These are phyloP conservation scores for Dynastes hyllus DNA, from an alignment of 2,888 invertebrate genomes.

Conservation along the genomic window DNA sequence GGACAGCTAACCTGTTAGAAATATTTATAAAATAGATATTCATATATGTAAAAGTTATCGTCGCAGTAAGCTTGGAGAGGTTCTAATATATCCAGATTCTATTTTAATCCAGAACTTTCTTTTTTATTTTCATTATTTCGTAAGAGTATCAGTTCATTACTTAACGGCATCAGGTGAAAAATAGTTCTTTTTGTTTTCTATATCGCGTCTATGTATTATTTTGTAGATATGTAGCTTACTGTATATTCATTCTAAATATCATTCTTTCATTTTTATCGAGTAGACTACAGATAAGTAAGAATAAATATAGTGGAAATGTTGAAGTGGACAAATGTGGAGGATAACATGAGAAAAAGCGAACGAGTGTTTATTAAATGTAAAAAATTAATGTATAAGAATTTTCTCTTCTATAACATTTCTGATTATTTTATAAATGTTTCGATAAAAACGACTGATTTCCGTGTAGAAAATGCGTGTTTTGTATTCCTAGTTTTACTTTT, in stretches of 20 bases:
- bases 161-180: background rate
- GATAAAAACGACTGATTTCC: constrained; percentile 42
- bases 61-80: constrained; percentile 3
- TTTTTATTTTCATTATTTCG: background rate
- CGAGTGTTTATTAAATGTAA: constrained; percentile 8
- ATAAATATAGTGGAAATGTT: constrained; percentile 26
- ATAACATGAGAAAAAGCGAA: constrained; percentile 14
- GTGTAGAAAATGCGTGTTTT: constrained; percentile 33
- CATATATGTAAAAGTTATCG: background rate
- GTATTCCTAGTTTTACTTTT: constrained; percentile 36
- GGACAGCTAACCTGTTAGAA: constrained; percentile 1
- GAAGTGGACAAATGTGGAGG: background rate
- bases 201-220: constrained; percentile 38
- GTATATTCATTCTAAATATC: constrained; percentile 23
- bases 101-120: background rate
- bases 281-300: constrained; percentile 18
- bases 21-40: constrained; percentile 1
- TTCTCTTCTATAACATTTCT: background rate
- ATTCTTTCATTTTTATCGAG: constrained; percentile 12
- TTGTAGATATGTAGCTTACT: constrained; percentile 42
- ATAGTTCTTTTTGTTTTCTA: background rate
- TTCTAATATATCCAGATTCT: constrained; percentile 5
- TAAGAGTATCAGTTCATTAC: background rate
- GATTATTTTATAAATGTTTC: constrained; percentile 39
- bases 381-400: constrained; percentile 28